Conservation (phyloP, 2,113 vertebrate genomes). For the Albula glossodonta region DNA sequence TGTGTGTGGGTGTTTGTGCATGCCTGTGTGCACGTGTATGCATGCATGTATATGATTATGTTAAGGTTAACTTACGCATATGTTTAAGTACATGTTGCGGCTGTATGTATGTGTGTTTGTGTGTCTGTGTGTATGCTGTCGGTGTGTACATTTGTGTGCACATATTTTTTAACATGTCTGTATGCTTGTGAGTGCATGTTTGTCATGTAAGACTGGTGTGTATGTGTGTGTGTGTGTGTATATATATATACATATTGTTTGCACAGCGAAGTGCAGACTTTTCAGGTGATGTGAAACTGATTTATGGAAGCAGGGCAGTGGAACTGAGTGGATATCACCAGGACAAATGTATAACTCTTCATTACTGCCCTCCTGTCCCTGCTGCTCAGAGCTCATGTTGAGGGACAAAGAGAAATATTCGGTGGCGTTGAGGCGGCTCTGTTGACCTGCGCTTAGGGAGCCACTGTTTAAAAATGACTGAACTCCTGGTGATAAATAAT, state of each 20-base stretch:
- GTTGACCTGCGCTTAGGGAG: not conserved
- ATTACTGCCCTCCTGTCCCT: not conserved
- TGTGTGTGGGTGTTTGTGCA: not conserved
- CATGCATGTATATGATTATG: not conserved
- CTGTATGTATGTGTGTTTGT: not conserved
- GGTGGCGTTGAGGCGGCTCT: not conserved
- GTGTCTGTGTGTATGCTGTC: not conserved
- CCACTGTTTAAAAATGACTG: not conserved
- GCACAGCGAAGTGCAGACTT: not conserved
- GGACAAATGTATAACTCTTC: conserved; percentile 10
- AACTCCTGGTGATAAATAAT: conserved; percentile 10
- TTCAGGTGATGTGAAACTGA: conserved; percentile 12
- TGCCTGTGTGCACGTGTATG: not conserved
- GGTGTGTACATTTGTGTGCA: not conserved
- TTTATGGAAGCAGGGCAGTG: conserved; percentile 10
- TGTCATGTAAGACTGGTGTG: not conserved
- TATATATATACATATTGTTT: not conserved
- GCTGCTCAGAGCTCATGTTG: conserved; percentile 8
- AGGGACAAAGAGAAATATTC: not conserved
- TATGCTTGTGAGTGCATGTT: not conserved
- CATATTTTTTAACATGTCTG: too few species aligned
- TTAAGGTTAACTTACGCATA: not conserved
- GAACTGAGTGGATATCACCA: conserved; percentile 10
- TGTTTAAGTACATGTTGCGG: not conserved
- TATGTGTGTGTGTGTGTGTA: not conserved